phyloP scores from a whole-genome alignment of 2,113 vertebrate species.

The Mungos mungo region DNA sequence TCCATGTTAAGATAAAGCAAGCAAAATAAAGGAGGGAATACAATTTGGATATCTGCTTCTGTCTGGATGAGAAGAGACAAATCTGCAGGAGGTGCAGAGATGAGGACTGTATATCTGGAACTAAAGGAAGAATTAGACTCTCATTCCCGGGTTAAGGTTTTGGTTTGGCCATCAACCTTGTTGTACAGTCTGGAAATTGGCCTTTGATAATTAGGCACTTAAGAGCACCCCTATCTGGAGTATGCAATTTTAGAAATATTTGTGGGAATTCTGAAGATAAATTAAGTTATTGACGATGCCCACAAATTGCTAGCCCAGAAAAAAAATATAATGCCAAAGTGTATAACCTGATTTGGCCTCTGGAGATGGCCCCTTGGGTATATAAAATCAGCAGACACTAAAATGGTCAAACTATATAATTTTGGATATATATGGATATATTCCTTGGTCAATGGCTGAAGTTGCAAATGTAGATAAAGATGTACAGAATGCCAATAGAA shows the following conservation, averaged over 20 bases:
- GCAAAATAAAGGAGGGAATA: not conserved
- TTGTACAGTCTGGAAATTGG: not conserved
- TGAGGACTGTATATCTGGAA: not conserved
- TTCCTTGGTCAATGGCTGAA: not conserved
- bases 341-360: not conserved
- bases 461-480: not conserved
- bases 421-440: not conserved
- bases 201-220: not conserved
- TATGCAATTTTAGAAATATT: not conserved
- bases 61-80: not conserved
- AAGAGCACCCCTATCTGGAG: not conserved
- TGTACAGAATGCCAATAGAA: not conserved
- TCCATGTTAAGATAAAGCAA: not conserved
- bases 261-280: not conserved
- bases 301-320: not conserved
- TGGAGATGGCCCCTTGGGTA: not conserved
- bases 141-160: not conserved
- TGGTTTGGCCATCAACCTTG: not conserved
- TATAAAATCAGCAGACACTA: not conserved
- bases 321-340: not conserved
- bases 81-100: not conserved
- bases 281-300: not conserved
- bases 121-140: not conserved
- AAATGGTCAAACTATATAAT: not conserved
- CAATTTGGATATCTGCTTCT: not conserved